Conservation (phyloP, 2,113 vertebrate species). For the Uropsilus gracilis region DNA sequence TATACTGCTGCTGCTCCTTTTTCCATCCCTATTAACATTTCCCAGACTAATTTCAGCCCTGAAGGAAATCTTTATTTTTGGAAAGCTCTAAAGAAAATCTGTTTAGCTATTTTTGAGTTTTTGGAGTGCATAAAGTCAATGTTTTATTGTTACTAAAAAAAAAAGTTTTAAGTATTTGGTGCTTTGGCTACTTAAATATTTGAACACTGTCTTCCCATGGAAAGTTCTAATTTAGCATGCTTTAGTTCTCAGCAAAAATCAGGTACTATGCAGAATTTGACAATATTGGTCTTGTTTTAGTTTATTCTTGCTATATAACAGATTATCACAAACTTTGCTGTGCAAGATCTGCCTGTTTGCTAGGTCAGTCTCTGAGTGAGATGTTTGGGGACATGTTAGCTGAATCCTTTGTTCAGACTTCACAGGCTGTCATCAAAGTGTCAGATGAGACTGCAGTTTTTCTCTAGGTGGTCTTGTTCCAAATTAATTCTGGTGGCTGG, state of each 20-base stretch:
- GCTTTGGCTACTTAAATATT: constrained; percentile 21
- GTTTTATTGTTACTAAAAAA: constrained; percentile 11
- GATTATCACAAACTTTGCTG: not conserved
- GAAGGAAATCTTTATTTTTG: constrained; percentile 67
- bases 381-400: not conserved
- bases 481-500: not conserved
- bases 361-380: not conserved
- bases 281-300: not conserved
- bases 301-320: not conserved
- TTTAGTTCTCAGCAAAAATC: not conserved
- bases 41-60: constrained; percentile 38
- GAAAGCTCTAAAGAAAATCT: constrained; percentile 72
- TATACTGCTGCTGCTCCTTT: not conserved
- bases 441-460: not conserved
- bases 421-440: not conserved
- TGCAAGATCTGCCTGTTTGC: not conserved
- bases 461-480: not conserved
- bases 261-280: not conserved
- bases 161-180: constrained; percentile 14
- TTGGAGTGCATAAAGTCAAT: constrained; percentile 51
- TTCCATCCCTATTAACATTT: constrained; percentile 39
- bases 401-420: not conserved
- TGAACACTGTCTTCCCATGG: constrained; percentile 30
- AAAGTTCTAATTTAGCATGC: not conserved
- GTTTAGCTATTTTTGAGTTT: constrained; percentile 67